Evolutionary conservation across 2,113 vertebrate genomes (phyloP), one percentile per base, ranked within the genome.

Genomic region (Corythornis cristatus): DNA sequence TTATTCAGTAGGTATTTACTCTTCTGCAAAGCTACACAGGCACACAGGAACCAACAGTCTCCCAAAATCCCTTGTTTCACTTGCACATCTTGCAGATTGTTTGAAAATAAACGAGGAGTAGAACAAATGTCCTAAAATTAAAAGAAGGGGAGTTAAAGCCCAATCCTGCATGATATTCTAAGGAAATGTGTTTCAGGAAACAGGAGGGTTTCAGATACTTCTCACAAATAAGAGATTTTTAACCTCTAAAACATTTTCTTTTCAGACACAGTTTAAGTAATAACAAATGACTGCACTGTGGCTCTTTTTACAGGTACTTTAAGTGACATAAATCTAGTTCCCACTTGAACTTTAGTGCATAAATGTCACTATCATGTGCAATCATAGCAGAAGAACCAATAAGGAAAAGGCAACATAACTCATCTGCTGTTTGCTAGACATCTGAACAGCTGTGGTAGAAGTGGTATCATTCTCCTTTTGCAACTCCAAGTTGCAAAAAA

Each of bases 31-130:
- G 98, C 97, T 4, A 98, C 98, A 37, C 98, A 99, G 37, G 99
- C 99, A 79, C 99, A 99, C 33, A 99, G 98, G 86, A 99, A 98
- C 99, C 99, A 99, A 97, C 99, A 99, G 66, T 99, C 99, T 81
- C 99, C 99, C 96, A 99, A 95, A 88, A 99, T 97, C 46, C 99
- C 99, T 95, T 99, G 99, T 94, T 99, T 99, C 40, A 98, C 98
- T 83, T 98, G 98, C 58, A 97, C 98, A 72, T 98, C 97, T 87
- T 95, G 96, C 2, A 91, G 96, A 85, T 97, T 94, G 76, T 98
- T 98, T 53, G 99, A 97, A 90, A 99, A 98, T 23, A 99, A 97
- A 35, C 88, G 97, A 85, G 99, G 99, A 4, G 96, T 46, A 33
- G 95, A 93, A 90, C 98, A 99, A 48, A 99, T 98, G 72, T 99